These are phyloP conservation scores for Ichneumoninae sp. DNA, from an alignment of 2,888 invertebrate genomes.

Conservation along the genomic window DNA sequence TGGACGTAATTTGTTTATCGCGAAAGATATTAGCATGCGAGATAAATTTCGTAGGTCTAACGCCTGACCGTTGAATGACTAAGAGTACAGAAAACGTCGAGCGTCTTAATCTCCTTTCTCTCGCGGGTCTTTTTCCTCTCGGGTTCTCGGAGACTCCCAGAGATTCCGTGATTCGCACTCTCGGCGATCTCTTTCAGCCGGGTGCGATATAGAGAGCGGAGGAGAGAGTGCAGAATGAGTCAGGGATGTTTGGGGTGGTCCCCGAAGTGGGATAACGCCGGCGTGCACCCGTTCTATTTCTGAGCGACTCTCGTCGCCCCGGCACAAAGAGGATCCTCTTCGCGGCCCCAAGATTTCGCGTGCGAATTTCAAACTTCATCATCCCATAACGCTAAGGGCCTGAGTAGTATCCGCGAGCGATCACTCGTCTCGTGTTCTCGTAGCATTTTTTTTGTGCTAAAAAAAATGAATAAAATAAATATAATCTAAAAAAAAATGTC, in stretches of 20 bases:
- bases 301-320: slow-evolving; percentile 47
- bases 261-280: slow-evolving; percentile 66
- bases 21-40: slow-evolving; percentile 43
- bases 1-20: slow-evolving; percentile 43
- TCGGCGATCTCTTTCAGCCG: slow-evolving; percentile 56
- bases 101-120: slow-evolving; percentile 57
- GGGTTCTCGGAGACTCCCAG: slow-evolving; percentile 45
- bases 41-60: slow-evolving; percentile 43
- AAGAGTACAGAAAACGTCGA: slow-evolving; percentile 58
- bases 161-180: slow-evolving; percentile 47
- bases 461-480: neutral
- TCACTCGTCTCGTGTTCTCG: neutral
- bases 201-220: slow-evolving; percentile 7
- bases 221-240: slow-evolving; percentile 54
- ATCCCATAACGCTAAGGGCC: slow-evolving; percentile 51
- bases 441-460: neutral
- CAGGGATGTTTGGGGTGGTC: slow-evolving; percentile 66
- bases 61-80: slow-evolving; percentile 65
- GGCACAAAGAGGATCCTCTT: slow-evolving; percentile 46
- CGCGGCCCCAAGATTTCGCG: slow-evolving; percentile 36
- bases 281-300: slow-evolving; percentile 61
- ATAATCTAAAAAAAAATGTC: neutral
- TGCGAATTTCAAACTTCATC: slow-evolving; percentile 63
- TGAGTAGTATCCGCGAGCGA: neutral
- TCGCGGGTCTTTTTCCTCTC: slow-evolving; percentile 54